These are phyloP conservation scores for Bombus affinis DNA, from an alignment of 1,140 invertebrate species.

Conservation along the genomic window DNA sequence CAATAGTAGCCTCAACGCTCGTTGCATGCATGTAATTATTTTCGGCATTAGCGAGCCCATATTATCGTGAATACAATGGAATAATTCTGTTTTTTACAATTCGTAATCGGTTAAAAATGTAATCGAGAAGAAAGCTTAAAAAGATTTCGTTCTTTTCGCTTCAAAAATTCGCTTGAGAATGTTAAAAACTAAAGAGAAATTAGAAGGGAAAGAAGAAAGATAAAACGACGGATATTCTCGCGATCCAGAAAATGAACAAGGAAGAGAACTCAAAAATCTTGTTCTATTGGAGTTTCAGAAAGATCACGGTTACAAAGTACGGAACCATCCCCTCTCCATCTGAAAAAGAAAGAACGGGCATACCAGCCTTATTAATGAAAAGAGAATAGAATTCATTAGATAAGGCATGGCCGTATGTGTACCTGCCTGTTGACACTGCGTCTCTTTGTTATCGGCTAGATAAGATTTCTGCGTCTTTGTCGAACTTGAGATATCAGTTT, in stretches of 20 bases:
- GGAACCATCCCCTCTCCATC: not conserved
- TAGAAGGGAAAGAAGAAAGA: not conserved
- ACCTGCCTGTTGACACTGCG: constrained; percentile 70
- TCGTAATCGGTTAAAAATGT: too few species aligned
- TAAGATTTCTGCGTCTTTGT: constrained; percentile 75
- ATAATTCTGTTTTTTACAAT: too few species aligned
- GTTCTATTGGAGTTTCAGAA: not conserved
- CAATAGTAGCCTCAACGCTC: too few species aligned
- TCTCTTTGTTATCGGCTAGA: constrained; percentile 72
- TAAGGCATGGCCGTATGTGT: constrained; percentile 51
- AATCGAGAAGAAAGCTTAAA: too few species aligned
- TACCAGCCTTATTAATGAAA: constrained; percentile 55
- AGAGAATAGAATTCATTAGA: constrained; percentile 60
- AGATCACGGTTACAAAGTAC: too few species aligned
- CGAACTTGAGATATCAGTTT: constrained; percentile 64
- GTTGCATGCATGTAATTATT: too few species aligned
- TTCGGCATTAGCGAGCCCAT: not conserved
- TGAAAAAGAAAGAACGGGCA: not conserved
- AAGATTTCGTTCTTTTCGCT: too few species aligned
- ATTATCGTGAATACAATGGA: not conserved
- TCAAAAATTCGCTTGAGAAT: too few species aligned
- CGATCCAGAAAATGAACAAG: not conserved
- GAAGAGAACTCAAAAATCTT: not conserved
- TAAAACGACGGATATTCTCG: too few species aligned
- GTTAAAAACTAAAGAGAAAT: not conserved